Base-by-base conservation (phyloP, 2,797 vertebrate species). In the Mormyrus proboscirostris region DNA sequence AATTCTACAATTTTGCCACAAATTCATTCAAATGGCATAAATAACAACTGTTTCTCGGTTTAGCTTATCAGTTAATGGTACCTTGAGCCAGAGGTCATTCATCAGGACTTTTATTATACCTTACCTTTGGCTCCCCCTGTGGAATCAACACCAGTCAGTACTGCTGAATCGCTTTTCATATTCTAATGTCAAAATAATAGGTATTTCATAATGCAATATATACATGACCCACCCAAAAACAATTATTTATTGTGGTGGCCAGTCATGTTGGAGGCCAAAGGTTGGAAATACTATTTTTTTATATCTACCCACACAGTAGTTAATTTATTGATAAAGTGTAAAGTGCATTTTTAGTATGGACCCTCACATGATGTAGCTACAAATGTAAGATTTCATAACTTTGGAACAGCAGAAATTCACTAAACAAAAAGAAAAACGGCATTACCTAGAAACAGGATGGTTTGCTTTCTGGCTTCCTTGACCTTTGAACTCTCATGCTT, bases 371-470 rank as follows among this genome's bases (percentile, higher is more conserved):
- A 41, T 76, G 69, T 73, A 73, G 9, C 4, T 14, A 73, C 69
- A 33, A 73, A 73, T 44, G 33, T 44, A 44, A 44, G 38, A 79
- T 44, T 44, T 79, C 73, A 79, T 41, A 79, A 44, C 38, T 79
- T 79, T n/a, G 1, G 16, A 79, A 79, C 4, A 79, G 38, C 33
- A 79, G 4, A 79, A 44, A 50, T 22, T 29, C 33, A 29, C n/a
- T 29, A 12, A 79, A 82, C 5, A 41, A 38, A 65, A 9, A 51
- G 65, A 82, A 88, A 87, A 41, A 59, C 1, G 85, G 12, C 85
- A 96, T 95, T 97, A 99, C 98, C 98, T 16, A 99, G 94, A 90
- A 99, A 99, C 47, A 99, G 73, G 91, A 96, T 98, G 86, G 96
- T 98, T 94, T 99, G 98, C 92, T 96, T 98, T 91, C 97, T 95